These are phyloP conservation scores for Nomada ferruginata DNA, from an alignment of 2,888 invertebrate genomes.

Conservation along the genomic window DNA sequence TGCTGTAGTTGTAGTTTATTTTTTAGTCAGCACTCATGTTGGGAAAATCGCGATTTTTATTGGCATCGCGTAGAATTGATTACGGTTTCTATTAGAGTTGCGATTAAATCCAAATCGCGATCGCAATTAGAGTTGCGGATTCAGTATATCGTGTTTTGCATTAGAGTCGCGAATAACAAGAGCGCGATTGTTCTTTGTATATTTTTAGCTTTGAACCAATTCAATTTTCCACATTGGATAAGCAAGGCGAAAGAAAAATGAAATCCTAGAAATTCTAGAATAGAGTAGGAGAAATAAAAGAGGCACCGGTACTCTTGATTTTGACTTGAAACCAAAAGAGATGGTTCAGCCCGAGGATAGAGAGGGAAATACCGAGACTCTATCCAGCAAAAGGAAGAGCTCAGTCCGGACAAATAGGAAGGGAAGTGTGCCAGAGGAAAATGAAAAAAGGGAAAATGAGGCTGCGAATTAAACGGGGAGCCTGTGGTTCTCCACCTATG, in stretches of 20 bases:
- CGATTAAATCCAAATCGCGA: no score
- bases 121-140: no score
- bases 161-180: no score
- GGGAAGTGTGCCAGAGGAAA: conserved; percentile 11
- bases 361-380: conserved; percentile 8
- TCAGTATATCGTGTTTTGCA: no score
- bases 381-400: background rate
- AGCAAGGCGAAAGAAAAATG: background rate
- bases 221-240: background rate
- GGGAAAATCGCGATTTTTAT: no score
- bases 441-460: conserved; percentile 44
- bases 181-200: background rate
- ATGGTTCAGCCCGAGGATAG: conserved; percentile 19
- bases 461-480: conserved; percentile 60
- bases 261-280: background rate
- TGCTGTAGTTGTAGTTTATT: no score
- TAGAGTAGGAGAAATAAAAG: background rate
- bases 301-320: conserved; percentile 1
- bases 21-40: no score
- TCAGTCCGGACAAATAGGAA: background rate
- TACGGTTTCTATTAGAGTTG: no score
- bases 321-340: conserved; percentile 21
- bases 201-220: background rate
- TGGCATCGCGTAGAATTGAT: no score
- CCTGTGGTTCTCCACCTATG: conserved; percentile 24